These are phyloP conservation scores for Cerastis rubricosa DNA, from an alignment of 2,888 invertebrate species.

Conservation along the genomic window DNA sequence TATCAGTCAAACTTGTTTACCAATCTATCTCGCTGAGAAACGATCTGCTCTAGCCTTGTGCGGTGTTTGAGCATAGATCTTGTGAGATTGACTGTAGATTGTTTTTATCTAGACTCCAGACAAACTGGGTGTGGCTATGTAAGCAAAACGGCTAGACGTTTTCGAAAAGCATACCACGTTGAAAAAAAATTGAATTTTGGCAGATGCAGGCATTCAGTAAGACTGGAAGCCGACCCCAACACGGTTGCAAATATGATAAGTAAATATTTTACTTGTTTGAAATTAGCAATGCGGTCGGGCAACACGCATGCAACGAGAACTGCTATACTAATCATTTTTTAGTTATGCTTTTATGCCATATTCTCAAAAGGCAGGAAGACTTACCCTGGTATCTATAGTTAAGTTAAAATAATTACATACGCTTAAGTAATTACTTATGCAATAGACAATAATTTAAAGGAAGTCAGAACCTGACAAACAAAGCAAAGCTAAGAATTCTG, in stretches of 20 bases:
- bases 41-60: constrained; percentile 10
- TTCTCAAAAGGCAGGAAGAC: not conserved
- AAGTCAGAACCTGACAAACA: too few relatives aligned
- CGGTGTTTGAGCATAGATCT: constrained; percentile 11
- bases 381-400: too few relatives aligned
- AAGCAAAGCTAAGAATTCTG: too few relatives aligned
- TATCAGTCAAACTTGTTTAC: constrained; percentile 42
- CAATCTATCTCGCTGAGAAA: constrained; percentile 23
- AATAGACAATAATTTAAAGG: too few relatives aligned
- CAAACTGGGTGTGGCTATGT: not conserved
- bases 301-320: not conserved
- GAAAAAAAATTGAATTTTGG: not conserved
- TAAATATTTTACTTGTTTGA: not conserved
- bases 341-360: not conserved
- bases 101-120: constrained; percentile 22
- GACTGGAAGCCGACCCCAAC: not conserved
- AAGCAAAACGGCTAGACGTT: not conserved
- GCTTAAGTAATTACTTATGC: too few relatives aligned
- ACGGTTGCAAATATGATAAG: not conserved
- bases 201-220: not conserved
- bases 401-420: too few relatives aligned
- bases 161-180: too few relatives aligned
- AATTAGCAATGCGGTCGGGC: not conserved
- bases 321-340: not conserved
- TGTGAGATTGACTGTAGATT: not conserved